phyloP scores from a whole-genome alignment of 1,140 invertebrate species.

The Diplogasteroides magnus region DNA sequence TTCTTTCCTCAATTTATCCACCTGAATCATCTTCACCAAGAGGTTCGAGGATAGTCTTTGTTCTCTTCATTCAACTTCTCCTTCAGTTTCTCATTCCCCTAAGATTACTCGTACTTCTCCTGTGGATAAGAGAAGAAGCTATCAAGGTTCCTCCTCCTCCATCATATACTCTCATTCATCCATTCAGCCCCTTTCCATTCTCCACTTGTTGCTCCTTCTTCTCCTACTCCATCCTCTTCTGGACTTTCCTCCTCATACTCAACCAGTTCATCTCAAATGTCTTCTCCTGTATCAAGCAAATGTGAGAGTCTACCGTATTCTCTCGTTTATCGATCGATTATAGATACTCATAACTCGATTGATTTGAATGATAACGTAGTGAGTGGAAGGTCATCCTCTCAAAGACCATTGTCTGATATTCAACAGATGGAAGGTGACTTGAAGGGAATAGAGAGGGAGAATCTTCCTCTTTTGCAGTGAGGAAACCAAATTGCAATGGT shows the following conservation, averaged over 20 bases:
- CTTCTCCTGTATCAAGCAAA: neutral
- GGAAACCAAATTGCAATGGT: neutral
- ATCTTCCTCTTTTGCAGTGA: too few relatives aligned
- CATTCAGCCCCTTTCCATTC: too few relatives aligned
- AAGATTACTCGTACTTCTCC: too few relatives aligned
- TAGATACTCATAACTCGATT: neutral
- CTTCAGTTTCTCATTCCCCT: too few relatives aligned
- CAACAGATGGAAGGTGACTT: neutral
- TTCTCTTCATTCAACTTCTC: too few relatives aligned
- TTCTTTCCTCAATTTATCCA: neutral
- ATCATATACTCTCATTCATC: too few relatives aligned
- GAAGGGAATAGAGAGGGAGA: neutral
- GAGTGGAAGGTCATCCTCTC: neutral
- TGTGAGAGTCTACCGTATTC: neutral
- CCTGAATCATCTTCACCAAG: neutral
- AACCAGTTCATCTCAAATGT: neutral
- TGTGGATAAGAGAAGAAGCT: too few relatives aligned
- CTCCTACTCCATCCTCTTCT: neutral
- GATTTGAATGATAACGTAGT: neutral
- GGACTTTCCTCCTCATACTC: neutral
- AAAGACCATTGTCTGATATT: neutral
- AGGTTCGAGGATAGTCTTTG: too few relatives aligned
- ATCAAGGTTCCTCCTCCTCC: too few relatives aligned
- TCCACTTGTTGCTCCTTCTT: neutral
- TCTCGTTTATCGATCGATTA: neutral